Conservation (phyloP, 2,113 vertebrate genomes). For the Mus spicilegus region DNA sequence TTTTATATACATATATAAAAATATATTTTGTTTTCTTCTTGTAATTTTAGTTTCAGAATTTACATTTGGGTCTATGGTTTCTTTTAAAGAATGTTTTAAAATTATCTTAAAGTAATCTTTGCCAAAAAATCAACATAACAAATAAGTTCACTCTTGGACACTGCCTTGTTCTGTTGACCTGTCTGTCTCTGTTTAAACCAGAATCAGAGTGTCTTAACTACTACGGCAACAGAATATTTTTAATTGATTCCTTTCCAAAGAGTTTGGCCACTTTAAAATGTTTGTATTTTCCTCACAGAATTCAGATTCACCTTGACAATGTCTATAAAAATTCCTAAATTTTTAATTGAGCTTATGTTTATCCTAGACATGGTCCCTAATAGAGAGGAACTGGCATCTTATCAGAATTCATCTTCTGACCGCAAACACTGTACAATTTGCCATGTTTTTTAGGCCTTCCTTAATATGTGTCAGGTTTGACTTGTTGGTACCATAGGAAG, state of each 20-base stretch:
- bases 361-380: background rate
- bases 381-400: background rate
- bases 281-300: background rate
- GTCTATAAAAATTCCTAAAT: background rate
- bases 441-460: background rate
- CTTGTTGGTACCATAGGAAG: background rate
- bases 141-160: background rate
- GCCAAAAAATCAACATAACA: background rate
- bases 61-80: background rate
- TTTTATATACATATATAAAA: background rate
- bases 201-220: background rate
- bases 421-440: background rate
- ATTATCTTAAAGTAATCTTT: background rate
- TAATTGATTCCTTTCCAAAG: background rate
- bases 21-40: conserved; percentile 16
- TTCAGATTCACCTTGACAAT: background rate
- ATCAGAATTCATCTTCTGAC: background rate
- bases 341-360: background rate
- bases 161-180: background rate
- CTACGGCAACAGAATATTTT: background rate
- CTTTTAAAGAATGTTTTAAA: background rate
- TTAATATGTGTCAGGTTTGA: background rate
- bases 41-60: background rate
- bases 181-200: background rate
- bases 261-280: background rate